phyloP scores from a whole-genome alignment of 2,113 vertebrate genomes.

The Chaetops frenatus region DNA sequence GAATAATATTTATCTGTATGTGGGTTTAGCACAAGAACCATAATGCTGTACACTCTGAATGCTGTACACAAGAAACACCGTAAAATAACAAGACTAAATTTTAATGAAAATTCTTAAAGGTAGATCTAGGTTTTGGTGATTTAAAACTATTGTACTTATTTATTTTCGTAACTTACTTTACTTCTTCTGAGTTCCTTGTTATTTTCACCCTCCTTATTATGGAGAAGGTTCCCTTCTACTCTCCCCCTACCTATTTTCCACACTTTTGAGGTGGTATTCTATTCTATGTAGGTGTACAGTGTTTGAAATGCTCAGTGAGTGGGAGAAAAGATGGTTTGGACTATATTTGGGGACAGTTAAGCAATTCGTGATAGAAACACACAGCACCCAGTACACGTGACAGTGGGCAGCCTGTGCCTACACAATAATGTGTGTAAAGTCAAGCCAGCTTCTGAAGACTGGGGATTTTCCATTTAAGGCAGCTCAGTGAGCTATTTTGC shows the following conservation, averaged over 20 bases:
- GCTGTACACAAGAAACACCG: background rate
- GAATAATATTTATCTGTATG: background rate
- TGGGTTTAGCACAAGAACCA: background rate
- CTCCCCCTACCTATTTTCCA: rapidly evolving
- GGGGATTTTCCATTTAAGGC: background rate
- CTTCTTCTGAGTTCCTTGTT: background rate
- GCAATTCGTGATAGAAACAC: background rate
- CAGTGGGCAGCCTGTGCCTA: background rate
- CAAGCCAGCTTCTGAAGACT: background rate
- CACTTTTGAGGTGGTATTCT: background rate
- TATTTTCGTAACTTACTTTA: background rate
- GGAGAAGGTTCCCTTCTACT: rapidly evolving
- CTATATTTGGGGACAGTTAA: background rate
- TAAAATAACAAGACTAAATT: background rate
- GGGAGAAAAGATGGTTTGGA: background rate
- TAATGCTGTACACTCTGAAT: background rate
- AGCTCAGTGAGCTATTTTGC: background rate
- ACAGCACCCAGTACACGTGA: background rate
- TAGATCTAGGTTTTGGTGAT: background rate
- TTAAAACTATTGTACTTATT: background rate
- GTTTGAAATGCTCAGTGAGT: background rate
- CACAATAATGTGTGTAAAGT: background rate
- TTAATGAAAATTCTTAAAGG: background rate
- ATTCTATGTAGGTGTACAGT: background rate
- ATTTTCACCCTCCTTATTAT: background rate